Base-by-base conservation (phyloP, 2,113 vertebrate species). In the Jacana jacana region DNA sequence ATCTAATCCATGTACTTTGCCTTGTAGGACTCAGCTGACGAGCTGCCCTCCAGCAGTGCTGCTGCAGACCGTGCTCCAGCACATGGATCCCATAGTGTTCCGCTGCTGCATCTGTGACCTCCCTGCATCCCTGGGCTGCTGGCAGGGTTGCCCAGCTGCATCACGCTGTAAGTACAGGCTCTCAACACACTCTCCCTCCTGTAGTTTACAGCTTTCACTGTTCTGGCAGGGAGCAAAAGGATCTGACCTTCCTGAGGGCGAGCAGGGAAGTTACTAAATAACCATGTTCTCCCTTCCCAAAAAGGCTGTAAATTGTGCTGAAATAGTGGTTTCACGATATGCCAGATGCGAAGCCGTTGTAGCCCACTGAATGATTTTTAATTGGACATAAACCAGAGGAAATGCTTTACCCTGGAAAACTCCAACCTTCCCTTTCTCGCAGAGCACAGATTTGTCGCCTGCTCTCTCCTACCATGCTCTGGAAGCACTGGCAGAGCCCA, bases 261-360 rank as follows among this genome's bases (percentile, higher is more conserved):
- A 93, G 95, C 92, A 52, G 93, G 96, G 96, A 96, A 98, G 97
- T 97, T 96, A 94, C 97, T 96, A 64, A 93, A 95, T 93, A 97
- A 97, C 82, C 8, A 22, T 17, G 81, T 81, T 97, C 95, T 97
- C 94, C 97, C 91, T 96, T 97, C 91, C 95, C 96, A 88, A 94
- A 90, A 94, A 90, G 93, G 93, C 86, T 96, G 97, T 98, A 98
- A 98, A 98, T 97, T 96, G 87, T 94, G 73, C 94, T 97, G 93
- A 96, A 98, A 94, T 86, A 91, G 91, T 95, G 87, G 91, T 93
- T 98, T 96, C 96, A 91, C 6, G 25, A 96, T 13, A 94, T 75
- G 96, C 97, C 95, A 95, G 95, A 97, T 84, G 97, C 97, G 91
- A 94, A 95, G 96, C 91, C 86, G 84, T 77, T 91, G 95, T 86